These are phyloP conservation scores for Drosophila nigritarsus DNA, from an alignment of 2,888 invertebrate genomes.

Conservation along the genomic window DNA sequence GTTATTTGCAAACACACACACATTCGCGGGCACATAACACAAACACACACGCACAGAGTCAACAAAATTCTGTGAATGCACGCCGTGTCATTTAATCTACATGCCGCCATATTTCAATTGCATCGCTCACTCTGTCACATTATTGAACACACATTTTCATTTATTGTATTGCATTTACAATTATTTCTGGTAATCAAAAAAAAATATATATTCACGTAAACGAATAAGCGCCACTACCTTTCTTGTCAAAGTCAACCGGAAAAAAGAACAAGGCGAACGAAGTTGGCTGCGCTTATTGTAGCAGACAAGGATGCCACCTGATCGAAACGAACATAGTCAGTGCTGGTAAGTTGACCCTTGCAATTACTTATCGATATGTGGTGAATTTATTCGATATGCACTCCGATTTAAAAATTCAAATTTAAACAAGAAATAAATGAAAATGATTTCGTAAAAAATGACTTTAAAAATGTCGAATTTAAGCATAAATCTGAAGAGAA, in stretches of 20 bases:
- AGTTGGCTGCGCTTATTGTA: constrained; percentile 78
- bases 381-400: background rate
- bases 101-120: background rate
- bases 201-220: constrained; percentile 46
- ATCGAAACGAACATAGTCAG: background rate
- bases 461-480: background rate
- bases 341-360: constrained; percentile 3
- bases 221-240: constrained; percentile 81
- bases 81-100: constrained; percentile 10
- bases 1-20: constrained; percentile 41
- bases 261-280: constrained; percentile 82
- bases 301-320: constrained; percentile 36
- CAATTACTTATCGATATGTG: constrained; percentile 22
- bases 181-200: constrained; percentile 43
- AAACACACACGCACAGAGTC: constrained; percentile 30
- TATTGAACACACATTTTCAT: constrained; percentile 44
- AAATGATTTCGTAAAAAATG: background rate
- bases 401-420: background rate
- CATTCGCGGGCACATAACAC: background rate
- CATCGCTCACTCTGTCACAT: constrained; percentile 26
- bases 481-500: background rate
- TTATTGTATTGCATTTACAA: constrained; percentile 41
- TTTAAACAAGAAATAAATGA: background rate
- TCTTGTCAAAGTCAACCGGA: constrained; percentile 84
- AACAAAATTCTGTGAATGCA: constrained; percentile 53